Evolutionary conservation across 2,888 invertebrate species (phyloP).

Genomic region (Dicranocentrus wangi): DNA sequence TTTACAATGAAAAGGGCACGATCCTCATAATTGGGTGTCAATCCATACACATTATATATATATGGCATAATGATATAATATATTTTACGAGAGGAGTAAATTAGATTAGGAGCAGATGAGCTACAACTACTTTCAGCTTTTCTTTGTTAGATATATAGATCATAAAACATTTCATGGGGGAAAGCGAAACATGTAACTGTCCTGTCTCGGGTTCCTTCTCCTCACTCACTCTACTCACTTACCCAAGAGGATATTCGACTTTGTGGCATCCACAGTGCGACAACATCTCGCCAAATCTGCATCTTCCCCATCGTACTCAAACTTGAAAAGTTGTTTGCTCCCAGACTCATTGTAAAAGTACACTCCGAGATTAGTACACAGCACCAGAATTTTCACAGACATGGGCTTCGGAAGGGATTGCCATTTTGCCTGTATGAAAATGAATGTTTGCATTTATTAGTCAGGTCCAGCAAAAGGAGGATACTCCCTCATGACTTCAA

Average conservation of each 20-base stretch:
- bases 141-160: too few species aligned
- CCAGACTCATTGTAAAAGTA: conserved; percentile 67
- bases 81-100: too few species aligned
- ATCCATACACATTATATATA: too few species aligned
- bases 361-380: conserved; percentile 59
- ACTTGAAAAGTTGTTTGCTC: conserved; percentile 61
- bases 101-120: too few species aligned
- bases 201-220: neutral
- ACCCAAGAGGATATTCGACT: conserved; percentile 49
- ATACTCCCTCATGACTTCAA: too few species aligned
- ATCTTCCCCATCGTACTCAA: conserved; percentile 49
- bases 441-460: neutral
- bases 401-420: conserved; percentile 27
- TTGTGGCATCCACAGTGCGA: conserved; percentile 32
- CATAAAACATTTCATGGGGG: too few species aligned
- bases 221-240: conserved; percentile 24
- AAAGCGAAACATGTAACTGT: too few species aligned
- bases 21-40: neutral
- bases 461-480: too few species aligned
- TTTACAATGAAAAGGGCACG: neutral
- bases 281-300: conserved; percentile 36
- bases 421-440: conserved; percentile 58
- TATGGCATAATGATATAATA: too few species aligned
- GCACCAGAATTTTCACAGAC: conserved; percentile 34
- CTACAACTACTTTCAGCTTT: too few species aligned